Base-by-base conservation (phyloP, 2,113 vertebrate species). In the Sinocyclocheilus rhinocerous region DNA sequence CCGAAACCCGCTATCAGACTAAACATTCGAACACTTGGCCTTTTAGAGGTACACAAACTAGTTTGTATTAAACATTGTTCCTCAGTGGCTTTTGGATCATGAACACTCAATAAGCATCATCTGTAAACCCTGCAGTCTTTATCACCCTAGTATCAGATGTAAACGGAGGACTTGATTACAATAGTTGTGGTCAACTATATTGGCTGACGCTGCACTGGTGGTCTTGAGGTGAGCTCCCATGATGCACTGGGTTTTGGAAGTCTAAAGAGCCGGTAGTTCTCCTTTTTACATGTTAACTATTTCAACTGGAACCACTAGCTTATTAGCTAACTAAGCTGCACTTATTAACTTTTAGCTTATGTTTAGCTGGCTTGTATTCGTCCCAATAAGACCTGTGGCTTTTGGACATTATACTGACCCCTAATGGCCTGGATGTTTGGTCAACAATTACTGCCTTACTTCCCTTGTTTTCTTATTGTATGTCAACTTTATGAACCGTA, bases 1-100 rank as follows among this genome's bases (percentile, higher is more conserved):
- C 57, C 59, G 29, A 81, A 85, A 69, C 39, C 69, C 12, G 6
- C 84, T 59, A 59, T 61, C 78, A 86, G 85, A 86, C 85, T 86
- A 86, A 86, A 86, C 85, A 81, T 73, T 50, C 4, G 15, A 81
- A 36, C 69, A 16, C 39, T 50, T 72, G 76, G 76, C 76, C 76
- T 57, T 85, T 73, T 33, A 18, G 22, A 69, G 18, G 69, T 75
- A 75, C 24, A 63, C 67, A 81, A 72, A 24, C 61, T n/a, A 65
- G 72, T 65, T 50, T 36, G 42, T 55, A 33, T 63, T 57, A 33
- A 57, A 80, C 77, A 80, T 80, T 65, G 59, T 65, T 65, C 39
- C 13, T 48, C 13, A 11, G 8, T 11, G 59, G 39, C 39, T 81
- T 12, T 45, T 42, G 42, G 22, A 76, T 76, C 39, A 48, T 26